These are phyloP conservation scores for Eurosta solidaginis DNA, from an alignment of 1,140 invertebrate species.

Conservation along the genomic window DNA sequence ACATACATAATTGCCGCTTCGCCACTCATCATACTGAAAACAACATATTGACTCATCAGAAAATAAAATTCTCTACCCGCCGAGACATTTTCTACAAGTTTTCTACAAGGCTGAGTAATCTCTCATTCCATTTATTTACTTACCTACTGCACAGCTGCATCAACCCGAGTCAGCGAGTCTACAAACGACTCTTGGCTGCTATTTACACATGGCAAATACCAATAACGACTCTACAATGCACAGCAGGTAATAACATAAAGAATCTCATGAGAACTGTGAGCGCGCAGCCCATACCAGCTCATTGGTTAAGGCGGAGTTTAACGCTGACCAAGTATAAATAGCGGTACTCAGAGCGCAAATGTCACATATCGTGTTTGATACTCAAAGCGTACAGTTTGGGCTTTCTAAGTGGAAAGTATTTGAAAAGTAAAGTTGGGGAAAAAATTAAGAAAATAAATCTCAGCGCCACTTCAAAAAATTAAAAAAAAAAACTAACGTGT, in stretches of 20 bases:
- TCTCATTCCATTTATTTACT: no score
- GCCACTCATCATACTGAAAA: no score
- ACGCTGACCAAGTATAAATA: conserved; percentile 36
- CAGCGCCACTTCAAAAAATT: background rate
- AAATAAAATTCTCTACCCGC: no score
- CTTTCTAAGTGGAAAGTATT: background rate
- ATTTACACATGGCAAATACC: no score
- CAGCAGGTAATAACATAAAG: background rate
- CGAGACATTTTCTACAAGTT: no score
- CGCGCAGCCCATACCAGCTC: background rate
- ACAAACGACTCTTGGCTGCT: no score
- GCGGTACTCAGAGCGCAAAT: conserved; percentile 34
- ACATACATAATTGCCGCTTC: no score
- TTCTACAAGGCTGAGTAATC: no score
- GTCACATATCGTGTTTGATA: conserved; percentile 42
- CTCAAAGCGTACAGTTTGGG: background rate
- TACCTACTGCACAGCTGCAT: no score
- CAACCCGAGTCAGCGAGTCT: no score
- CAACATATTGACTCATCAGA: no score
- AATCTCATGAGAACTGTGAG: background rate
- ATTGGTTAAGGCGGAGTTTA: conserved; percentile 34
- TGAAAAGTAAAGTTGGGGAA: background rate
- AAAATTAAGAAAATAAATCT: conserved; percentile 30
- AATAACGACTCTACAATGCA: background rate
- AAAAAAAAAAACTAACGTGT: background rate